phyloP scores from a whole-genome alignment of 2,888 invertebrate genomes.

The Cosmorhoe ocellata region DNA sequence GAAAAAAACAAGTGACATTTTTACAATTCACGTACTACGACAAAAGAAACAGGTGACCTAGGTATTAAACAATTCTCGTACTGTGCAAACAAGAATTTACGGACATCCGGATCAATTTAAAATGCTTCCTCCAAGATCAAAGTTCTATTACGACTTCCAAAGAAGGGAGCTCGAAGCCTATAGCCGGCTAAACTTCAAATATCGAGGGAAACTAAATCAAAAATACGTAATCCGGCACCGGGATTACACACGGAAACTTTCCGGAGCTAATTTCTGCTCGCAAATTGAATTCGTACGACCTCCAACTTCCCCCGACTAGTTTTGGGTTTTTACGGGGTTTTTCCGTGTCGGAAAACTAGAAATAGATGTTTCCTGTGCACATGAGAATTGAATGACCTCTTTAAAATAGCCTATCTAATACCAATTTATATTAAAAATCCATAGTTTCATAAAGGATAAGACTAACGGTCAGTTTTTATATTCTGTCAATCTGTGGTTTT shows the following conservation, averaged over 20 bases:
- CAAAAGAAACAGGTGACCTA: too few species aligned
- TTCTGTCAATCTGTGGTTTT: too few species aligned
- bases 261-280: slow-evolving; percentile 45
- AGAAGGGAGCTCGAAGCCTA: slow-evolving; percentile 13
- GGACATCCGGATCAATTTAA: not conserved
- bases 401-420: slow-evolving; percentile 32
- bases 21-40: too few species aligned
- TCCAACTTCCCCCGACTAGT: slow-evolving; percentile 23
- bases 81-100: too few species aligned
- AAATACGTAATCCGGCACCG: slow-evolving; percentile 38
- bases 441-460: too few species aligned
- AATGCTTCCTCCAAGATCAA: slow-evolving; percentile 6
- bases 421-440: too few species aligned
- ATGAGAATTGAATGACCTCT: not conserved
- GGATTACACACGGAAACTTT: slow-evolving; percentile 46
- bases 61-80: too few species aligned
- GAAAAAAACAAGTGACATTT: too few species aligned
- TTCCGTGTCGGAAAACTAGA: slow-evolving; percentile 14
- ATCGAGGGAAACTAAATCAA: slow-evolving; percentile 32
- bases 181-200: slow-evolving; percentile 31
- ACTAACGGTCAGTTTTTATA: too few species aligned
- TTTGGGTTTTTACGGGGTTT: slow-evolving; percentile 31
- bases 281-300: slow-evolving; percentile 51
- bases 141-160: slow-evolving; percentile 14
- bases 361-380: not conserved